phyloP scores from a whole-genome alignment of 2,113 vertebrate genomes.

The Actinemys pallida region DNA sequence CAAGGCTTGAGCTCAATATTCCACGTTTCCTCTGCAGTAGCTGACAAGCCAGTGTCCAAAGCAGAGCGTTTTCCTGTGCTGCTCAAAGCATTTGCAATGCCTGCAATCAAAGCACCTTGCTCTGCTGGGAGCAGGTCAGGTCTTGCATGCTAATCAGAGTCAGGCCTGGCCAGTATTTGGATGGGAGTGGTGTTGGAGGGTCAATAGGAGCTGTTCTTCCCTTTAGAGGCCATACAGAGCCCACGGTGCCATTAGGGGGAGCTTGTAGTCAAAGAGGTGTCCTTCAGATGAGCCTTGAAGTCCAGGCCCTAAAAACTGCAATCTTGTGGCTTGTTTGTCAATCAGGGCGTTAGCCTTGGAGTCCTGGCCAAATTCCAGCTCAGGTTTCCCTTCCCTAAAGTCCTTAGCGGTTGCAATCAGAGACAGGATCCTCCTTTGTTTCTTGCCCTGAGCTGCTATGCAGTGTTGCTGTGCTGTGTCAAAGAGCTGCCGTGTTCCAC shows the following conservation, averaged over 20 bases:
- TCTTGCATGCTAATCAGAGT: background rate
- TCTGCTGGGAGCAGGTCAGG: background rate
- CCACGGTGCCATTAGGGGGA: rapidly evolving
- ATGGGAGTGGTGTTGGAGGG: background rate
- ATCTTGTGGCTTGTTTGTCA: background rate
- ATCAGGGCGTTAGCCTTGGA: background rate
- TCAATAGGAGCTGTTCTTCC: background rate
- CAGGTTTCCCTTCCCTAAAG: background rate
- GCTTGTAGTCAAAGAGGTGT: background rate
- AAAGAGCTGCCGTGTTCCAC: background rate
- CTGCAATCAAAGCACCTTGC: background rate
- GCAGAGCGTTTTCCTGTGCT: background rate
- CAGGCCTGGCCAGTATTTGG: rapidly evolving
- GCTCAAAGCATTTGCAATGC: background rate
- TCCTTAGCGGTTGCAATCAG: background rate
- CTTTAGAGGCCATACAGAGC: background rate
- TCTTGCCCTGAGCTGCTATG: background rate
- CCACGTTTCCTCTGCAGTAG: background rate
- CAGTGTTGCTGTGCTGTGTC: background rate
- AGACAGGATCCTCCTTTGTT: background rate
- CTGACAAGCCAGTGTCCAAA: background rate
- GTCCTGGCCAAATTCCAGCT: background rate
- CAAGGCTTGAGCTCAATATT: background rate
- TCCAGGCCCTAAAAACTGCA: background rate
- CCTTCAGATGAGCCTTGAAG: background rate